These are phyloP conservation scores for Macroteleia sp. DNA, from an alignment of 2,888 invertebrate genomes.

Conservation along the genomic window DNA sequence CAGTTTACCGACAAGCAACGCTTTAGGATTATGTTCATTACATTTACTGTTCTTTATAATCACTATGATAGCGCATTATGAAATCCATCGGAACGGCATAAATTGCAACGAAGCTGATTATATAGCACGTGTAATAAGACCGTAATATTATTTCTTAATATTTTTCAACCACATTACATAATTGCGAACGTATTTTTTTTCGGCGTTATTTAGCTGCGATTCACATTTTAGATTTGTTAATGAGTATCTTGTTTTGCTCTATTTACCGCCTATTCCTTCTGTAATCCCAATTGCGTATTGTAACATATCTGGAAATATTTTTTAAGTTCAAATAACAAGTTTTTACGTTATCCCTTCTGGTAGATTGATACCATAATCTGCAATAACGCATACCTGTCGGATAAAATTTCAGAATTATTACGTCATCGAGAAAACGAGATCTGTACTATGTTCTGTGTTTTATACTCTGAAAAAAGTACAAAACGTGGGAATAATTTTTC, in stretches of 20 bases:
- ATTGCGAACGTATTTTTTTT: background rate
- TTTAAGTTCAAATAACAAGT: constrained; percentile 1
- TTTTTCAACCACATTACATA: background rate
- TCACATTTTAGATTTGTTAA: constrained; percentile 19
- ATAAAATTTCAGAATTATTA: constrained; percentile 60
- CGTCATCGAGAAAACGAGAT: too few relatives aligned
- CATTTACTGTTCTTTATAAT: constrained; percentile 55
- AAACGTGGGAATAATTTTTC: constrained; percentile 41
- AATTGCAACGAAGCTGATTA: constrained; percentile 38
- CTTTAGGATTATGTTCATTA: constrained; percentile 33
- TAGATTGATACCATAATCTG: constrained; percentile 34
- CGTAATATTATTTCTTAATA: background rate
- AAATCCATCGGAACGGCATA: constrained; percentile 35
- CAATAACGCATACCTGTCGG: constrained; percentile 13
- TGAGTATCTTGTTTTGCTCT: constrained; percentile 1
- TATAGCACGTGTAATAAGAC: constrained; percentile 37
- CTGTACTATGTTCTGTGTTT: too few relatives aligned
- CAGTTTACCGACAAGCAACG: constrained; percentile 7
- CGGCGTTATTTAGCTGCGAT: background rate
- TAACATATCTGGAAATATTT: constrained; percentile 6
- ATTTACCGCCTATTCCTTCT: background rate
- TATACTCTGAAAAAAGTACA: constrained; percentile 6
- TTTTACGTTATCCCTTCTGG: constrained; percentile 23
- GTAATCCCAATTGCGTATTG: constrained; percentile 26
- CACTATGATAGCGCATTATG: constrained; percentile 34